These are phyloP conservation scores for Anoplophora glabripennis DNA, from an alignment of 1,140 invertebrate genomes.

Conservation along the genomic window DNA sequence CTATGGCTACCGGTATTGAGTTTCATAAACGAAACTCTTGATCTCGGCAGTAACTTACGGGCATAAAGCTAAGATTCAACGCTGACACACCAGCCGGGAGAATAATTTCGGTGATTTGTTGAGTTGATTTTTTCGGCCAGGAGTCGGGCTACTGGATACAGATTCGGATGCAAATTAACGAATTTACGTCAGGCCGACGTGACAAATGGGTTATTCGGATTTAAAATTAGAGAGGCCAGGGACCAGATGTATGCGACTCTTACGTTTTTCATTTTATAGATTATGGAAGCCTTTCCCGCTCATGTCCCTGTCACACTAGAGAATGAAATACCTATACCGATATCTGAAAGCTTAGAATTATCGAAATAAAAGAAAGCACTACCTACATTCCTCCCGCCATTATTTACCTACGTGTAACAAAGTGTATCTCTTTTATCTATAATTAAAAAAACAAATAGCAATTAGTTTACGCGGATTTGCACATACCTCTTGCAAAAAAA, in stretches of 20 bases:
- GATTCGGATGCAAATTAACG: conserved; percentile 33
- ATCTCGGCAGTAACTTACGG: conserved; percentile 3
- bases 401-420: too few species aligned
- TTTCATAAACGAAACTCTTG: conserved; percentile 20
- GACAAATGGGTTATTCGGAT: conserved; percentile 36
- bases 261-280: conserved; percentile 1
- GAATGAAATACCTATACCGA: too few species aligned
- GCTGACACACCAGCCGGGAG: conserved; percentile 5
- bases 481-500: too few species aligned
- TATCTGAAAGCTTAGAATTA: too few species aligned
- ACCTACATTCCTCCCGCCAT: too few species aligned
- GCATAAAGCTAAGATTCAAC: conserved; percentile 2
- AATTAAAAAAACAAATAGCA: too few species aligned
- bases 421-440: too few species aligned
- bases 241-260: conserved; percentile 7
- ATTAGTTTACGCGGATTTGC: too few species aligned
- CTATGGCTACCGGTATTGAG: conserved; percentile 36
- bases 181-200: conserved; percentile 27
- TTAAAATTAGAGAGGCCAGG: conserved; percentile 30
- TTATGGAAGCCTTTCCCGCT: conserved; percentile 2
- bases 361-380: too few species aligned
- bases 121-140: conserved; percentile 18
- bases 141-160: conserved; percentile 20
- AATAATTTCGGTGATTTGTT: conserved; percentile 26
- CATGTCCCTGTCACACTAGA: too few species aligned